Conservation (phyloP, 2,113 vertebrate species). For the Percina caprodes region DNA sequence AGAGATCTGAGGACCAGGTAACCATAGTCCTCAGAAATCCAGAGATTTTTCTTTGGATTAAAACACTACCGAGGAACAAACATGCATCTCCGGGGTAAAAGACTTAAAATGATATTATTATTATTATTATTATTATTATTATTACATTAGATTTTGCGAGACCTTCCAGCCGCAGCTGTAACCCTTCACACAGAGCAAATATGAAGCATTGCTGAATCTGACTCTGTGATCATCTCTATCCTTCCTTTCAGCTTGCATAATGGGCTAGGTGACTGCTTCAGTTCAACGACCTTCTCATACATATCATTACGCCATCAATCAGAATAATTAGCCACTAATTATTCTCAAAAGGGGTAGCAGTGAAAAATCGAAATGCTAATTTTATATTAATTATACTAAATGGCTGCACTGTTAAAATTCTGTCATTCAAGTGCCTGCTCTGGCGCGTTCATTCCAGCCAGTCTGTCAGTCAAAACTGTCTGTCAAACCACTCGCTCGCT, state of each 20-base stretch:
- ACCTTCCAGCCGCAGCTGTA: too few species aligned
- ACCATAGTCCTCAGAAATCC: too few species aligned
- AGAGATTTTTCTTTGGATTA: too few species aligned
- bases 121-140: too few species aligned
- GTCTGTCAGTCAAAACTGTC: background rate
- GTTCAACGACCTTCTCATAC: background rate
- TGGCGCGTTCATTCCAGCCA: background rate
- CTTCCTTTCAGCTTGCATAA: background rate
- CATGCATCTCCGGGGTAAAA: too few species aligned
- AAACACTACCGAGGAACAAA: too few species aligned
- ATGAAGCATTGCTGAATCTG: background rate
- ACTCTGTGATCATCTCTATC: background rate
- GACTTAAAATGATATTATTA: too few species aligned
- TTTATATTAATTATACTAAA: constrained; percentile 5
- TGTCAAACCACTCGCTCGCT: background rate
- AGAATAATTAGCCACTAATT: constrained; percentile 4
- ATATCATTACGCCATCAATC: constrained; percentile 15
- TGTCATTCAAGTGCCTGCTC: background rate
- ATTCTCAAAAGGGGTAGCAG: background rate
- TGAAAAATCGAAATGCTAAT: background rate
- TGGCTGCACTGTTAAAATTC: background rate
- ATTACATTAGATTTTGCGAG: too few species aligned
- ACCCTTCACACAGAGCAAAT: background rate
- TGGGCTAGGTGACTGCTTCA: background rate
- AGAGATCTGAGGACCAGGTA: too few species aligned